Evolutionary conservation across 2,888 invertebrate genomes (phyloP).

Genomic region (Melieria picta): DNA sequence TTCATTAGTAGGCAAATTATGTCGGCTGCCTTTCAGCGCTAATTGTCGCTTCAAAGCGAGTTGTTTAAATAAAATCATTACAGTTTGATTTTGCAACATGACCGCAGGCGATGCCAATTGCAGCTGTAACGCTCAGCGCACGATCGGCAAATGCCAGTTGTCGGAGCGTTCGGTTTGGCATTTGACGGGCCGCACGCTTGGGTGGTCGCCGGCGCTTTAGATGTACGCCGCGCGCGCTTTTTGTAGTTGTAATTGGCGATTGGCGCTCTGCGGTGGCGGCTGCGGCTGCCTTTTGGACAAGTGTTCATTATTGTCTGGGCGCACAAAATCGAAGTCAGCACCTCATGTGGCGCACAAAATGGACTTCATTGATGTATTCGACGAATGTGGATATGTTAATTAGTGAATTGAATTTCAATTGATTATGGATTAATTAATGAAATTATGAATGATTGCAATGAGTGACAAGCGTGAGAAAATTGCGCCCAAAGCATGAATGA

Average conservation of each 20-base stretch:
- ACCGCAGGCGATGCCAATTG: not conserved
- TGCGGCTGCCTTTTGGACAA: too few species aligned
- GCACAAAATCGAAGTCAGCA: too few species aligned
- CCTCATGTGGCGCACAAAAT: too few species aligned
- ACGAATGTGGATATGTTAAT: slow-evolving; percentile 43
- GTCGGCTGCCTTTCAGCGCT: slow-evolving; percentile 20
- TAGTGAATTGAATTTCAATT: slow-evolving; percentile 53
- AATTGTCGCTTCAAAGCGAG: slow-evolving; percentile 31
- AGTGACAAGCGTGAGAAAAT: not conserved
- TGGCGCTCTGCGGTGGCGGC: too few species aligned
- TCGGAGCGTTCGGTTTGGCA: too few species aligned
- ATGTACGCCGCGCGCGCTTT: too few species aligned
- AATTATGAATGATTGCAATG: slow-evolving; percentile 35
- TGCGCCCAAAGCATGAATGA: too few species aligned
- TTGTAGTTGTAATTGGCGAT: too few species aligned
- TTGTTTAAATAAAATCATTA: slow-evolving; percentile 46
- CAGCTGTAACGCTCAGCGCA: not conserved
- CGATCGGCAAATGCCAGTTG: not conserved
- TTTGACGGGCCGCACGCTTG: too few species aligned
- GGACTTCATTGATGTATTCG: too few species aligned
- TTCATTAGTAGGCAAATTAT: slow-evolving; percentile 24
- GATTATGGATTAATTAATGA: slow-evolving; percentile 48
- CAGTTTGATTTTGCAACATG: slow-evolving; percentile 56
- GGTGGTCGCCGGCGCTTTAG: too few species aligned
- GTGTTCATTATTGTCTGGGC: too few species aligned